Conservation (phyloP, 2,888 invertebrate genomes). For the Liposcelis brunnea region DNA sequence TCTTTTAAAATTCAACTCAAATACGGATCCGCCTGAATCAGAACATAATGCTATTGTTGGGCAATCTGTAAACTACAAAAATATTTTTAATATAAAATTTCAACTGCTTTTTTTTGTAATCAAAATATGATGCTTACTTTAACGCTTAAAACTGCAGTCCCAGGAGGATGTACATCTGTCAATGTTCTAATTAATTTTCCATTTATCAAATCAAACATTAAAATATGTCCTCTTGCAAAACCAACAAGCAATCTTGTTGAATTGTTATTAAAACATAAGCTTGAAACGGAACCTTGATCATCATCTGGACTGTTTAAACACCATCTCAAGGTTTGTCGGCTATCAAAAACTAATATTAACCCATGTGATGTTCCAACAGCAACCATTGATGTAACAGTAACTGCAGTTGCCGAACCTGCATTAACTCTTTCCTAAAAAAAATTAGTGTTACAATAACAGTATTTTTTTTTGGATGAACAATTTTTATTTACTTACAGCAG, state of each 20-base stretch:
- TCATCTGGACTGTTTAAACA: constrained; percentile 50
- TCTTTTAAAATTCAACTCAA: constrained; percentile 77
- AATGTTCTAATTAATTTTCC: constrained; percentile 60
- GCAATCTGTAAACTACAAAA: constrained; percentile 46
- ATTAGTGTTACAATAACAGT: constrained; percentile 9
- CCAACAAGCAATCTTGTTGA: constrained; percentile 71
- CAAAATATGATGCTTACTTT: constrained; percentile 31
- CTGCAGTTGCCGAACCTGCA: constrained; percentile 74
- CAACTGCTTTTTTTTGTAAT: background rate
- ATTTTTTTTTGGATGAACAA: background rate
- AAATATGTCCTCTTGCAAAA: constrained; percentile 62
- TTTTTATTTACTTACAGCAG: constrained; percentile 42
- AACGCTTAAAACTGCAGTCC: constrained; percentile 62
- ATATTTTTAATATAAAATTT: constrained; percentile 7
- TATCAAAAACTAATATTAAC: constrained; percentile 69
- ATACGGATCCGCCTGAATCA: constrained; percentile 91
- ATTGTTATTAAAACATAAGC: constrained; percentile 70
- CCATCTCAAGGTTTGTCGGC: constrained; percentile 77
- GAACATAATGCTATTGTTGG: constrained; percentile 61
- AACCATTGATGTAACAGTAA: constrained; percentile 60
- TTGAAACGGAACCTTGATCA: constrained; percentile 43
- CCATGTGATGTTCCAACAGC: constrained; percentile 94
- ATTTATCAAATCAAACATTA: constrained; percentile 70
- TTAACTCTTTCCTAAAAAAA: constrained; percentile 61
- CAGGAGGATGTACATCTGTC: constrained; percentile 67